Conservation (phyloP, 2,797 vertebrate species). For the Staurois parvus region DNA sequence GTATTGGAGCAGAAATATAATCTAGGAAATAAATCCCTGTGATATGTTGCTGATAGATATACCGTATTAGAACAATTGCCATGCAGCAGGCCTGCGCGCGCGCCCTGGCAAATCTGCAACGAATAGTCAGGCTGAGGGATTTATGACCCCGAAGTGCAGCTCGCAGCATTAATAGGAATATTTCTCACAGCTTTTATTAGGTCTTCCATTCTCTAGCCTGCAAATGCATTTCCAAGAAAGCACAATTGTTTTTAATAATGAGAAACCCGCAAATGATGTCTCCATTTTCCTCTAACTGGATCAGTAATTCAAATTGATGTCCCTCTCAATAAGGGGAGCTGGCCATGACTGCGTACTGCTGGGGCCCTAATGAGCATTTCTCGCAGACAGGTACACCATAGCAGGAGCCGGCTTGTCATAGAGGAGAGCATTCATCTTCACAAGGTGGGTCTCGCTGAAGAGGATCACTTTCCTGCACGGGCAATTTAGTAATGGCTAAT, state of each 20-base stretch:
- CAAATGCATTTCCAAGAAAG: constrained; percentile 51
- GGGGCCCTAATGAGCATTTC: constrained; percentile 22
- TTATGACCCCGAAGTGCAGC: constrained; percentile 20
- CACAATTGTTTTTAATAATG: constrained; percentile 47
- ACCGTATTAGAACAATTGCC: neutral
- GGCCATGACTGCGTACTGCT: neutral
- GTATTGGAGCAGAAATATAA: neutral
- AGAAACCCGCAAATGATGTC: constrained; percentile 50
- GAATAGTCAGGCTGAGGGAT: constrained; percentile 2
- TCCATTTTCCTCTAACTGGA: constrained; percentile 43
- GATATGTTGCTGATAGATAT: constrained; percentile 32
- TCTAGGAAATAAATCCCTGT: constrained; percentile 28
- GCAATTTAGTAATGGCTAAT: constrained; percentile 49
- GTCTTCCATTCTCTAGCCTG: constrained; percentile 30
- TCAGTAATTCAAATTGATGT: constrained; percentile 58
- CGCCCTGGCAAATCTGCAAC: constrained; percentile 6
- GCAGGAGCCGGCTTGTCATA: neutral
- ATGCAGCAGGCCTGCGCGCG: neutral
- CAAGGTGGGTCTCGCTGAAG: constrained; percentile 2
- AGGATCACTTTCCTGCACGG: constrained; percentile 19
- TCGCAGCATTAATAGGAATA: constrained; percentile 25
- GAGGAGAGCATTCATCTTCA: constrained; percentile 39
- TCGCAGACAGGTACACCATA: constrained; percentile 2
- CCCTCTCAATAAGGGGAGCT: constrained; percentile 29
- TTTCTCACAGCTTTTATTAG: constrained; percentile 54